Base-by-base conservation (phyloP, 2,113 vertebrate genomes). In the Eptatretus burgeri region DNA sequence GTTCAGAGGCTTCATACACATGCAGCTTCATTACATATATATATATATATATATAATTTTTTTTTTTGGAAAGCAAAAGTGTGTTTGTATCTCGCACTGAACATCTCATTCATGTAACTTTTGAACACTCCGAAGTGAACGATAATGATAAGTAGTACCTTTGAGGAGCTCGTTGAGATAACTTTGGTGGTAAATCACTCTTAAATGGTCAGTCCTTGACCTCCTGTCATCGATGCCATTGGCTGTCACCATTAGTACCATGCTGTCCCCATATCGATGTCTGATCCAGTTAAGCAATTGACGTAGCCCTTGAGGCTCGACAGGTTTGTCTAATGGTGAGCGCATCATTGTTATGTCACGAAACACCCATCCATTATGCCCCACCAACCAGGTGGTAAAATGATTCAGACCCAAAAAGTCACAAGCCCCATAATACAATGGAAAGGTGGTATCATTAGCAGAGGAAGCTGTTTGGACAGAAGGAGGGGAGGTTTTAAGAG, bases 351-450 rank as follows among this genome's bases (percentile, higher is more conserved):
- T 93, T 69, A 78, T 74, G 66, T 96, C 87, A n/a, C 52, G 78
- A 75, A 56, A 85, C 1, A 69, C 69, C 64, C 70, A 67, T 51
- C 51, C 64, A n/a, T 71, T 71, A 0, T 79, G 79, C 63, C 77
- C 71, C 65, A 93, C 80, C 56, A 93, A 75, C 50, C 80, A 76
- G 1, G 89, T 96, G 49, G 87, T 96, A 67, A 94, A 96, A 72
- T 98, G 91, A 70, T 85, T 94, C 20, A 96, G 69, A 0, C 85
- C 82, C 0, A 78, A 82, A 53, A 96, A 98, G 71, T 87, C 81
- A 60, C 84, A 74, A 0, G 86, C 70, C 2, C 83, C 85, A 69
- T 67, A 41, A 41, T 41, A 7, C 27, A 41, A 41, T 41, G 27
- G 27, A 41, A 41, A 41, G 3, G 27, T 41, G 27, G 27, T 41